Evolutionary conservation across 1,140 invertebrate genomes (phyloP), one percentile per base, ranked within the genome.

Genomic region (Holotrichia oblita): DNA sequence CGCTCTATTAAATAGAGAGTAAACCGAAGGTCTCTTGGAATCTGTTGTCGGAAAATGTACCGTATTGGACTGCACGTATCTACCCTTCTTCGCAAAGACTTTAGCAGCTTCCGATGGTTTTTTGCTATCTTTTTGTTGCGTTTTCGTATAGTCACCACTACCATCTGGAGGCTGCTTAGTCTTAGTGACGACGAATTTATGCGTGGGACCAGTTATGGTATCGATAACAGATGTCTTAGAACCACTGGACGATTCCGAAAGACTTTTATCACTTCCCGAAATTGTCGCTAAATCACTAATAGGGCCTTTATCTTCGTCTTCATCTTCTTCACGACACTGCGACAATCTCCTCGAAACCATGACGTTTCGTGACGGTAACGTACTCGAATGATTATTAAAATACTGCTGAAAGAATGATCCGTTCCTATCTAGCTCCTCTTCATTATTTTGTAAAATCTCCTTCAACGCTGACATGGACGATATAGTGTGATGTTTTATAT

Each of bases 301-400:
- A 17, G 79, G 80, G 72, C 78, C 87, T 73, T 90, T 92, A 69
- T 93, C 93, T 76, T 92, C 91, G 41, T 93, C 92, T 85, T 95
- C 94, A 82, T 94, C 93, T 87, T 94, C 94, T 82, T 95, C 94
- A 40, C 93, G 90, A 84, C 94, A 95, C 85, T 95, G 93, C 6
- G 94, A 95, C 73, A 95, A 85, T 2, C 94, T 89, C n/a, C 94
- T 89, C 0, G 90, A 78, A 86, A 86, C 78, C 10, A 81, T 80
- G 12, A 80, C 81, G 78, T 55, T 81, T 72, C 83, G 81, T 2
- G 82, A 84, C 14, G 85, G 84, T 74, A 86, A 82, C 73, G 82
- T 84, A 85, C 93, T 93, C 64, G 92, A 91, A 82, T 93, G 92
- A 69, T 92, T 92, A 82, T 93, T 88, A 84, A 93, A 93, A 83